Percentiles rank a stretch among this genome's conserved stretches.
Evolutionary conservation across 92 coral and sea anemone genomes (phyloP).

Genomic region (Epizoanthus fatuus): DNA sequence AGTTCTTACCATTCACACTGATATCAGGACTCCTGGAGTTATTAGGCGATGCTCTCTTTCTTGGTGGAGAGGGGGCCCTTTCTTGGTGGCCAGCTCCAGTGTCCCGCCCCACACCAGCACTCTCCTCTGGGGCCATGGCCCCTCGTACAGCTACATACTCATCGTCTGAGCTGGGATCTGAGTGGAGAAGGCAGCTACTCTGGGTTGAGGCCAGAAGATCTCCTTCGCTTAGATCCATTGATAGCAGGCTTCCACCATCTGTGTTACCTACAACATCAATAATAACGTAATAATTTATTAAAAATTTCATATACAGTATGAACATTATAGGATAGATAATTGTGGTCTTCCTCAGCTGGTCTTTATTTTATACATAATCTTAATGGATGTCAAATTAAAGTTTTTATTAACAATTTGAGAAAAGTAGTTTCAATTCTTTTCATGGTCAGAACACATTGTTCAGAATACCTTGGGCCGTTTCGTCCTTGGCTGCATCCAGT

Average conservation of each 20-base stretch:
- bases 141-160: conserved; percentile 43
- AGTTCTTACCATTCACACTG: conserved; percentile 14
- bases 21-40: background rate
- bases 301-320: too few species aligned
- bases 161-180: conserved; percentile 44
- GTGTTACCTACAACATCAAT: background rate
- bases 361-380: background rate
- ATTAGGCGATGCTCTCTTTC: conserved; percentile 5
- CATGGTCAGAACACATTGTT: background rate
- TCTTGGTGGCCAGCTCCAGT: conserved; percentile 36
- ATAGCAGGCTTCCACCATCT: conserved; percentile 14
- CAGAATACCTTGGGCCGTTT: conserved; percentile 10
- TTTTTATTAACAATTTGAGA: background rate
- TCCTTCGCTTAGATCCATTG: conserved; percentile 6
- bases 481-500: conserved; percentile 51
- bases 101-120: conserved; percentile 49
- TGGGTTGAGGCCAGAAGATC: conserved; percentile 16
- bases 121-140: conserved; percentile 44
- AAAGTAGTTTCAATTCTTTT: background rate
- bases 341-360: too few species aligned
- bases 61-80: conserved; percentile 26
- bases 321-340: too few species aligned
- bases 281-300: too few species aligned
- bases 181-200: background rate
- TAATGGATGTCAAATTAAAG: background rate